Conservation (phyloP, 2,888 invertebrate genomes). For the Temnothorax unifasciatus region DNA sequence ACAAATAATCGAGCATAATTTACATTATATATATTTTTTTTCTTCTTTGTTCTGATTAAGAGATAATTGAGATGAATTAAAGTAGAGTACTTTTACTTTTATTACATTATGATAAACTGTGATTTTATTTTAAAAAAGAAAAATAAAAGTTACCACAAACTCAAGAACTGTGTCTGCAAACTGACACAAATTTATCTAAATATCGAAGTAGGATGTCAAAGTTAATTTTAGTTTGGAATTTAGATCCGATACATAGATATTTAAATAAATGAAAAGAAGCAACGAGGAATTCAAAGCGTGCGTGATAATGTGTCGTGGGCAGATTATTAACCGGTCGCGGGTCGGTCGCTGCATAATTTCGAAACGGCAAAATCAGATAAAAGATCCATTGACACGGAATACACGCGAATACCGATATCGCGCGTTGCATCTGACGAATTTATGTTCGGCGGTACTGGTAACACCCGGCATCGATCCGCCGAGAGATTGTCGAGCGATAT, state of each 20-base stretch:
- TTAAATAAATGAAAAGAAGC: conserved; percentile 15
- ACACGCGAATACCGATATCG: conserved; percentile 56
- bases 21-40: neutral
- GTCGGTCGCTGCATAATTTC: conserved; percentile 47
- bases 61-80: neutral
- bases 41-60: neutral
- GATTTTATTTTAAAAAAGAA: neutral
- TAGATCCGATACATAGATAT: conserved; percentile 14
- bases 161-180: neutral
- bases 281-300: conserved; percentile 31
- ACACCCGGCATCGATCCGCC: conserved; percentile 59
- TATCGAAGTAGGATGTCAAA: neutral
- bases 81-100: neutral
- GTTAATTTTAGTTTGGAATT: neutral
- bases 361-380: conserved; percentile 53
- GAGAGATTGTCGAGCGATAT: conserved; percentile 58
- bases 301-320: conserved; percentile 42
- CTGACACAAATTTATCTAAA: neutral
- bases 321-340: conserved; percentile 48
- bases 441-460: conserved; percentile 50
- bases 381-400: conserved; percentile 35
- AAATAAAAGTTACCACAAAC: neutral
- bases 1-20: neutral
- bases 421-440: conserved; percentile 55
- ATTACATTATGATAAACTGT: neutral